Percentiles rank a stretch among this genome's conserved stretches.
These are phyloP conservation scores for Chironomus tentans DNA, from an alignment of 2,888 invertebrate species.

Conservation along the genomic window DNA sequence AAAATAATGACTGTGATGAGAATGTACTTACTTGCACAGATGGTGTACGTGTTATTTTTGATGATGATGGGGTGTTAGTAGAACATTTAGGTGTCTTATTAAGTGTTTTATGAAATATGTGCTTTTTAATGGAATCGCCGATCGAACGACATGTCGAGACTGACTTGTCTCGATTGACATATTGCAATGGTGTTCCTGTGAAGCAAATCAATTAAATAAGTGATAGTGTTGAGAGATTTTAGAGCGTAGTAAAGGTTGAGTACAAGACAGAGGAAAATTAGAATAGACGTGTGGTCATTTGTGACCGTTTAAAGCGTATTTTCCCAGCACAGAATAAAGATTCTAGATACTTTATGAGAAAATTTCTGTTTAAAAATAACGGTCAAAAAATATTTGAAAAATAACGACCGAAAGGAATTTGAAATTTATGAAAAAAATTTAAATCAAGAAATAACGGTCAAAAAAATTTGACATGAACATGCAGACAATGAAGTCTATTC, in stretches of 20 bases:
- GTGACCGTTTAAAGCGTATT: too few relatives aligned
- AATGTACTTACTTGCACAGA: slow-evolving; percentile 9
- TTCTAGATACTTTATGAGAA: background rate
- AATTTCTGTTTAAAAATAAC: background rate
- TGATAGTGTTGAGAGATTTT: background rate
- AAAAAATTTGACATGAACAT: too few relatives aligned
- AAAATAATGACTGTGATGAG: background rate
- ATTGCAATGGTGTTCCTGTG: slow-evolving; percentile 60
- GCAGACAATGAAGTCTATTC: too few relatives aligned
- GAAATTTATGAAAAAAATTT: background rate
- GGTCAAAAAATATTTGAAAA: background rate
- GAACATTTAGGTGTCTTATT: slow-evolving; percentile 40
- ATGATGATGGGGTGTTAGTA: slow-evolving; percentile 28
- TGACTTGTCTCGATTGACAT: slow-evolving; percentile 47
- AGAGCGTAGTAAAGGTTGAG: too few relatives aligned
- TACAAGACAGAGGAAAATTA: too few relatives aligned
- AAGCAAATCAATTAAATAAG: background rate
- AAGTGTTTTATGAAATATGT: slow-evolving; percentile 67
- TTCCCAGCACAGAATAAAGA: too few relatives aligned
- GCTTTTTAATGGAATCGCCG: slow-evolving; percentile 76
- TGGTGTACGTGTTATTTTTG: slow-evolving; percentile 26
- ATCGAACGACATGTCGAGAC: slow-evolving; percentile 51
- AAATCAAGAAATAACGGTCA: too few relatives aligned
- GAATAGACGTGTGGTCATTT: too few relatives aligned
- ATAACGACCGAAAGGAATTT: background rate